A percentile compares a stretch with the other conserved stretches of the same genome.
Conservation (phyloP, 2,113 vertebrate genomes). For the Phalacrocorax brasilianus region DNA sequence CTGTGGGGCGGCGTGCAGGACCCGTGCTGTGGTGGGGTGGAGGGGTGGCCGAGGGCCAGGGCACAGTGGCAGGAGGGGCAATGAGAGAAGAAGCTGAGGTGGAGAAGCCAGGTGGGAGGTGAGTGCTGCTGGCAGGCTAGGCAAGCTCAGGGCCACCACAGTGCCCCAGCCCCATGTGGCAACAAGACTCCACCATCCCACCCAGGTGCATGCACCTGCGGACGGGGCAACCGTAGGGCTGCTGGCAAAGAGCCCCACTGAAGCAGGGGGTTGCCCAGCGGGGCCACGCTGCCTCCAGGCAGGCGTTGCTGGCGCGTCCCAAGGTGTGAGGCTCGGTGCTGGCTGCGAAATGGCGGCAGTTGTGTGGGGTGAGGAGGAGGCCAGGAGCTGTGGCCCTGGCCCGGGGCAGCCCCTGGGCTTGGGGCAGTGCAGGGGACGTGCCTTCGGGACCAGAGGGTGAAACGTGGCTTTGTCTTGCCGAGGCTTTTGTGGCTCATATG, state of each 20-base stretch:
- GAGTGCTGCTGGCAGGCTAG: accelerated
- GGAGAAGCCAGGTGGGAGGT: background rate
- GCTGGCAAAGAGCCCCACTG: background rate
- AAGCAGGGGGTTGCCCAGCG: accelerated
- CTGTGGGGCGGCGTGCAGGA: background rate
- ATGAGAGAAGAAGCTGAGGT: too few relatives aligned
- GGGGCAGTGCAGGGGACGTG: accelerated
- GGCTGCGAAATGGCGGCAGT: background rate
- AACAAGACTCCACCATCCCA: background rate
- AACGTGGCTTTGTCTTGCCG: background rate
- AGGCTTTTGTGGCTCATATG: background rate
- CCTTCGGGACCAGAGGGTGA: accelerated
- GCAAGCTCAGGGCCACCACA: background rate
- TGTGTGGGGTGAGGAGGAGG: accelerated
- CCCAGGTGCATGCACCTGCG: too few relatives aligned
- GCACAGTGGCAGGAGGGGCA: background rate
- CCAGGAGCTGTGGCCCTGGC: background rate
- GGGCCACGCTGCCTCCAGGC: background rate
- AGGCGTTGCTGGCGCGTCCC: background rate
- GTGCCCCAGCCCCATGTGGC: background rate
- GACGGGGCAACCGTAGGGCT: background rate
- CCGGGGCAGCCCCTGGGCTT: too few relatives aligned
- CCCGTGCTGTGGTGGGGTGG: accelerated
- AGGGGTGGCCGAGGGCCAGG: background rate
- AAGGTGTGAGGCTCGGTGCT: accelerated